Base-by-base conservation (phyloP, 2,797 vertebrate species). In the Silurus lanzhouensis region DNA sequence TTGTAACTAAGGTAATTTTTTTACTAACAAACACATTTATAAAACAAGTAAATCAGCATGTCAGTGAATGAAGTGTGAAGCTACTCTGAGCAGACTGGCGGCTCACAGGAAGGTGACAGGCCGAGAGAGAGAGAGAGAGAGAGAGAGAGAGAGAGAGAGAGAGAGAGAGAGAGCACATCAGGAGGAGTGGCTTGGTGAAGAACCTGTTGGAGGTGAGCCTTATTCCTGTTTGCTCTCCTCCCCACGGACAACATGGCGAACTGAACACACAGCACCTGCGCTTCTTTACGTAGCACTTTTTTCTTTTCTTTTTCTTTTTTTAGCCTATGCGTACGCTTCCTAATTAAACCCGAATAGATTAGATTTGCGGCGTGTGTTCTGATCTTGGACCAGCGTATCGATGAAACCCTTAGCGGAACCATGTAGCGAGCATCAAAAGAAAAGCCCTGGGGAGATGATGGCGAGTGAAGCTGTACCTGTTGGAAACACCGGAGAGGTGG, bases 381-480 rank as follows among this genome's bases (percentile, higher is more conserved):
- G 52, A 14, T 22, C 13, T 48, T 19, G 60, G 25, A 38, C 48
- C 14, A 22, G 58, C 14, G 31, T 22, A 60, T 83, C 76, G 14
- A 91, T 91, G 90, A 92, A 91, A 90, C 89, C 88, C 48, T 82
- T 88, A 78, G 83, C 88, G 58, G 89, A 92, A 76, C 82, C 83
- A 90, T 89, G 90, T 90, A 87, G 66, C 75, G 90, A 89, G 81
- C 88, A 87, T 84, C 84, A 81, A 70, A 89, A 86, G 77, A 88
- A 85, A 74, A 85, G 46, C n/a, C 84, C 77, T 6, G 87, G 76
- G 55, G 90, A 94, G 91, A 95, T 95, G 95, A 96, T 96, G 95
- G 90, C 89, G 89, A 90, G 90, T 86, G 70, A 87, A 87, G 84
- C 90, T 27, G 87, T 90, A 61, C 67, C 85, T 57, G 90, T 70